Base-by-base conservation (phyloP, 2,888 invertebrate genomes). In the Cremastinae sp. region DNA sequence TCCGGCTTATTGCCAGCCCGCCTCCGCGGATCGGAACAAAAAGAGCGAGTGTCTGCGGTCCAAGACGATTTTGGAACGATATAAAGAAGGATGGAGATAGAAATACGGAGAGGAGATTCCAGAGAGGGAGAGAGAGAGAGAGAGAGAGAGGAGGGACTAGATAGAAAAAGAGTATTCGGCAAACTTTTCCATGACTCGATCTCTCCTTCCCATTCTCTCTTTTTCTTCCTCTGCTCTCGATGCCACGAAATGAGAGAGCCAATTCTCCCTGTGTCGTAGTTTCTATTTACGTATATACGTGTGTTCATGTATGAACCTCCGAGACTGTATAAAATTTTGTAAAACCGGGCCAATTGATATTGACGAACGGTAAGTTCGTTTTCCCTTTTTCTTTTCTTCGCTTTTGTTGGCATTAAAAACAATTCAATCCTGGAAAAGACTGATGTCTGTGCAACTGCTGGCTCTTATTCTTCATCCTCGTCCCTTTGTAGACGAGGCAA, bases 1-100 rank as follows among this genome's bases (percentile, higher is more conserved):
- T 70, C 61, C 77, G 70, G 74, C 65, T 66, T 43, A 74, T 54
- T 74, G 73, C 70, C 70, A 77, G 73, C 49, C 61, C 70, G 49
- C 43, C 14, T 28, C 53, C 34, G 8, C 43, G 65, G 22, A 65
- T 66, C 59, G 65, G 56, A 43, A 18, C 12, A n/a, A 41, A 41
- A 38, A 12, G 41, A 5, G 47, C 28, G n/a, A 18, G 38, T 49
- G 49, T 59, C 36, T 61, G 47, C 28, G 53, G 12, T 38, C 38
- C 43, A 28, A 20, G 56, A 71, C n/a, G 54, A 64, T 45, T 38
- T 36, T 16, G 43, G 20, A 49, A 59, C 47, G 22, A 66, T 36
- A 61, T 34, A 54, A 61, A 54, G 45, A 66, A 45, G 62, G 12
- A 38, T 4, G 45, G n/a, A 45, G 47, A 5, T 59, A 36, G 41